These are phyloP conservation scores for Benitochromis conjunctus DNA, from an alignment of 2,113 vertebrate genomes.

Conservation along the genomic window DNA sequence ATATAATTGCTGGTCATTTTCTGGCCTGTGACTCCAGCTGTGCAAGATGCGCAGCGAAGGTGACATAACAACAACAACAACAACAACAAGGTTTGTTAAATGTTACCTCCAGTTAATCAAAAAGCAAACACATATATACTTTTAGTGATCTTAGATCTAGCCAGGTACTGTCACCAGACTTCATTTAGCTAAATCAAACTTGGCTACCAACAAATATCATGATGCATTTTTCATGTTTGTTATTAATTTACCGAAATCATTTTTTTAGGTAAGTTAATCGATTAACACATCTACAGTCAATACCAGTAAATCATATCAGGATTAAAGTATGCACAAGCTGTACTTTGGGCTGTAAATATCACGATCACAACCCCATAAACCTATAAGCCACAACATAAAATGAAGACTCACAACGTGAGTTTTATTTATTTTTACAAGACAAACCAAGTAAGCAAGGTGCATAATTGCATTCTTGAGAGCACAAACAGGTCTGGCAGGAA, in stretches of 20 bases:
- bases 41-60: accelerated
- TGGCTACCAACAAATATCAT: background rate
- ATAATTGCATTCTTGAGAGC: background rate
- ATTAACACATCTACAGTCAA: background rate
- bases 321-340: background rate
- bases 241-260: background rate
- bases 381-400: background rate
- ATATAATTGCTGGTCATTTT: background rate
- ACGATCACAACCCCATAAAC: background rate
- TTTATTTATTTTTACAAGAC: background rate
- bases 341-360: background rate
- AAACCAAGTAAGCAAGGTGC: background rate
- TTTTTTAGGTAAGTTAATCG: background rate
- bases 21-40: background rate
- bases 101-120: background rate
- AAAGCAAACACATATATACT: accelerated
- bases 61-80: background rate
- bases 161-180: background rate
- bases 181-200: background rate
- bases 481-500: background rate
- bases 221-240: background rate
- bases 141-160: background rate
- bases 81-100: background rate
- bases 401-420: accelerated
- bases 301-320: background rate